Conservation (phyloP, 1,140 invertebrate species). For the Kradibia gibbosae region DNA sequence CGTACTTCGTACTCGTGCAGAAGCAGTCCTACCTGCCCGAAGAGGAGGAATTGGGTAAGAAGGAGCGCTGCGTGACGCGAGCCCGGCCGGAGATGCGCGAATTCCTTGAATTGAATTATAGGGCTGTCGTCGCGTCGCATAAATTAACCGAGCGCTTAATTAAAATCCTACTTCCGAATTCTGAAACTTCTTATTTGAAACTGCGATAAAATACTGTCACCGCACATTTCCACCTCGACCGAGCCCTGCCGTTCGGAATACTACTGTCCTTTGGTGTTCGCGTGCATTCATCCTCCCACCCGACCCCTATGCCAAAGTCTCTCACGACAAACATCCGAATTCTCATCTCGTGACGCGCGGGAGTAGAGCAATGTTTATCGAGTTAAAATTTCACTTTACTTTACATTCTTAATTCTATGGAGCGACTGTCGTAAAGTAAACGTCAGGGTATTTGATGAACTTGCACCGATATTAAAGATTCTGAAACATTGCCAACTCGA, state of each 20-base stretch:
- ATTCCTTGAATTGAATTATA: not conserved
- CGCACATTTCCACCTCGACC: no score
- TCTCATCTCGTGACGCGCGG: not conserved
- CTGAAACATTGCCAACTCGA: not conserved
- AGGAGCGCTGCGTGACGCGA: not conserved
- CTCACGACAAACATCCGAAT: no score
- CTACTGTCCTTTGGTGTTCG: no score
- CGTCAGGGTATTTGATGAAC: not conserved
- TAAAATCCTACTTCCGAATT: not conserved
- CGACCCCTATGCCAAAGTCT: no score
- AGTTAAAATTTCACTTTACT: not conserved
- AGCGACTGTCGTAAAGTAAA: not conserved
- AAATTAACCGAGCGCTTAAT: not conserved
- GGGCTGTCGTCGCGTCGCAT: not conserved
- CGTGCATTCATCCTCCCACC: no score
- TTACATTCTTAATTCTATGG: not conserved
- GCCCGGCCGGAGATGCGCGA: not conserved
- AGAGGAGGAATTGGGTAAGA: constrained; percentile 84
- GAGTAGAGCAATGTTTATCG: not conserved
- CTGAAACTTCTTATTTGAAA: not conserved
- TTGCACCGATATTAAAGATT: not conserved
- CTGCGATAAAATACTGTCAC: not conserved
- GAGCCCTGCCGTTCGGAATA: no score
- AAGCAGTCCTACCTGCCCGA: constrained; percentile 90
- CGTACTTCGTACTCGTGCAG: constrained; percentile 96